Conservation (phyloP, 2,888 invertebrate genomes). For the Eupithecia insigniata region DNA sequence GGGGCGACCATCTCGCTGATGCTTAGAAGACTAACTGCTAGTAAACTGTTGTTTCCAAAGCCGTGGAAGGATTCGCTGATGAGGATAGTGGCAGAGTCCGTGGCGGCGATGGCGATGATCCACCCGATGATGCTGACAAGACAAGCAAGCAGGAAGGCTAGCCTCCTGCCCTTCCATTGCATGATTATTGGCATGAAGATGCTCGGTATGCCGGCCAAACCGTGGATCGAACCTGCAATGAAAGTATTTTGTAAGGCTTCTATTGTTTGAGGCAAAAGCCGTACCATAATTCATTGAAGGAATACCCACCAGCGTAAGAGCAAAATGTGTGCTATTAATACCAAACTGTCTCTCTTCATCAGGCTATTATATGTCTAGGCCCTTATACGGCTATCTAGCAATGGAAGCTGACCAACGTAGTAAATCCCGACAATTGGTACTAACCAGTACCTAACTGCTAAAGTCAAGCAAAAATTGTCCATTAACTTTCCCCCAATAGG, state of each 20-base stretch:
- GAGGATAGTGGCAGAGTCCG: slow-evolving; percentile 32
- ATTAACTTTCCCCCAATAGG: background rate
- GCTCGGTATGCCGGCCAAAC: slow-evolving; percentile 48
- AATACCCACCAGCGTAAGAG: background rate
- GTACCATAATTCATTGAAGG: background rate
- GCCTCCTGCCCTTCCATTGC: slow-evolving; percentile 47
- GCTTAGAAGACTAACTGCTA: slow-evolving; percentile 41
- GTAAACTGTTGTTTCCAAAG: slow-evolving; percentile 42
- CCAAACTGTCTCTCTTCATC: no score
- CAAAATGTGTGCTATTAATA: background rate
- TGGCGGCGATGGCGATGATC: slow-evolving; percentile 38
- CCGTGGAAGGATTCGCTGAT: slow-evolving; percentile 47
- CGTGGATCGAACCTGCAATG: slow-evolving; percentile 47
- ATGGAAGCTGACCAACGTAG: background rate
- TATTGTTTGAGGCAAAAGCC: background rate
- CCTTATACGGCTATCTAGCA: background rate
- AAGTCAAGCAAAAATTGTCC: background rate
- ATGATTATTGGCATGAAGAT: slow-evolving; percentile 45
- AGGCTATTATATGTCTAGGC: no score
- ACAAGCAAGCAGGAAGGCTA: slow-evolving; percentile 45
- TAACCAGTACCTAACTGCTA: background rate
- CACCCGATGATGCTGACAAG: slow-evolving; percentile 43
- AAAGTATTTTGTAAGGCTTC: background rate
- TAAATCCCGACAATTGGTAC: background rate
- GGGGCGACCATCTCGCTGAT: slow-evolving; percentile 48